Evolutionary conservation across 1,140 invertebrate genomes (phyloP), one percentile per base, ranked within the genome.

Genomic region (Drosophila repletoides): DNA sequence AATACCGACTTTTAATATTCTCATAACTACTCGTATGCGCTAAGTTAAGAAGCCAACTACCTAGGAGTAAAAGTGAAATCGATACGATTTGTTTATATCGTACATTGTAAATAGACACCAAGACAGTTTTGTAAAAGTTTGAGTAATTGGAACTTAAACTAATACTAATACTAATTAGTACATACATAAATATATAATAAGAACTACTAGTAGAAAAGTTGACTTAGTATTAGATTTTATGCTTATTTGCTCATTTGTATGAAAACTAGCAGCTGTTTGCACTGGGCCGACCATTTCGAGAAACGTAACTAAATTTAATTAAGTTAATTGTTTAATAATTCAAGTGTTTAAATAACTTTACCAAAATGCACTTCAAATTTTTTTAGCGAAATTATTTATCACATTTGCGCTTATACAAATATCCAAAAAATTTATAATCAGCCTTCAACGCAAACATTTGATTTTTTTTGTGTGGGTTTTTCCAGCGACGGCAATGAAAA

Each of bases 361-460:
- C 70, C 66, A 65, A 72, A 79, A 61, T 53, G 66, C 59, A 74
- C 76, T 76, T 66, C 36, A 67, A 65, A 76, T 73, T 73, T 83
- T 70, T 76, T 83, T 77, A 76, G 73, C 46, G 75, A 83, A 83
- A 79, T 84, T 53, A 84, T 79, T 72, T 86, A 84, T 84, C 79
- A 84, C 79, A 84, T 75, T 84, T 86, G 80, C 80, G 79, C 79
- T 84, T 84, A 68, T 86, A n/a, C n/a, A n/a, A n/a, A n/a, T n/a
- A n/a, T n/a, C n/a, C 61, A 66, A 74, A 84, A 80, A 45, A 56
- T 49, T 76, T 67, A 7, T 34, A 40, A 43, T 46, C 55, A 61
- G 40, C 24, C 53, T 61, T 60, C 51, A 28, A 12, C 10, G 26
- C 12, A 48, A 34, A 51, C 10, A 46, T 28, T 21, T n/a, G n/a